Conservation (phyloP, 2,113 vertebrate species). For the Aramus guarauna region DNA sequence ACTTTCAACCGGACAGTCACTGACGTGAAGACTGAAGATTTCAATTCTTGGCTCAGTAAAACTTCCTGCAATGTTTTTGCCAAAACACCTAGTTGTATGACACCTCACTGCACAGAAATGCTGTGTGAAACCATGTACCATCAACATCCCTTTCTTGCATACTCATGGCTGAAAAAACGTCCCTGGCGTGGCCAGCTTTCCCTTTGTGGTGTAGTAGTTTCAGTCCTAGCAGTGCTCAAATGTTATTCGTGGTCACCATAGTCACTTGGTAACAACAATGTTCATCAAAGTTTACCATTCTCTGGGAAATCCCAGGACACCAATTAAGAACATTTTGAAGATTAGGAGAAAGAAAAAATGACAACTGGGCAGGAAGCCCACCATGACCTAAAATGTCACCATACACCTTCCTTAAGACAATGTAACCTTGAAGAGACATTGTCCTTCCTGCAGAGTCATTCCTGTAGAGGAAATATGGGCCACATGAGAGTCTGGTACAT, state of each 20-base stretch:
- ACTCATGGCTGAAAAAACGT: neutral
- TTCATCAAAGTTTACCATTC: neutral
- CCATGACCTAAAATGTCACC: fast-evolving
- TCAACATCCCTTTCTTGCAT: neutral
- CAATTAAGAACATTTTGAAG: neutral
- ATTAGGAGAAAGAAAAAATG: neutral
- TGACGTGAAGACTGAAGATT: neutral
- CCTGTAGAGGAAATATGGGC: fast-evolving
- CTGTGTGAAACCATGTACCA: neutral
- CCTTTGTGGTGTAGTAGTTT: neutral
- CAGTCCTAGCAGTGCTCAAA: neutral
- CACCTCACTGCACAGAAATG: neutral
- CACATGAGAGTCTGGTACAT: fast-evolving
- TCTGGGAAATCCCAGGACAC: neutral
- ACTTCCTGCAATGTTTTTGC: neutral
- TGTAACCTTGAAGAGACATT: neutral
- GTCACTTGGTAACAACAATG: neutral
- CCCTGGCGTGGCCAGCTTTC: neutral
- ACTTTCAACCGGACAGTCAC: neutral
- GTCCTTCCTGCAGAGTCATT: neutral
- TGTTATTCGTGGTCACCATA: fast-evolving
- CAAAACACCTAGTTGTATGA: neutral
- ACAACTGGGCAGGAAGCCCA: neutral
- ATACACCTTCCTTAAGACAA: neutral
- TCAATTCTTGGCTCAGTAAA: neutral